Percentiles rank a stretch among this genome's conserved stretches.
Evolutionary conservation across 2,113 vertebrate species (phyloP).

Genomic region (Ophthalmolycus amberensis): DNA sequence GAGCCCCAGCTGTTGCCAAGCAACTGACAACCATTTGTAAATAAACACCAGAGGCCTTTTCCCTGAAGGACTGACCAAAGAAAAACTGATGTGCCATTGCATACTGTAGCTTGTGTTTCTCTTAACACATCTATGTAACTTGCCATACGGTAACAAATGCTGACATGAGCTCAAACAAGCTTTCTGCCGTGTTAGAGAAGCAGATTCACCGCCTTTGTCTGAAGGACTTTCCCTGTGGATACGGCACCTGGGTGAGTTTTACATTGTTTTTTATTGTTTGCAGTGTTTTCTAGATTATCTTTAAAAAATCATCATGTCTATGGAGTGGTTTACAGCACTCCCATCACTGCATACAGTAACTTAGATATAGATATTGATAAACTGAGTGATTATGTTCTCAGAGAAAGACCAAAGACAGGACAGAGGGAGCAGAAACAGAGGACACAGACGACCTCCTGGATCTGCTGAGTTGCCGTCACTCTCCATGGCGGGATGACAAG

Average conservation of each 20-base stretch:
- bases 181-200: slow-evolving; percentile 77
- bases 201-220: slow-evolving; percentile 82
- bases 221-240: slow-evolving; percentile 86
- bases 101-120: neutral
- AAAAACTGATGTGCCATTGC: neutral
- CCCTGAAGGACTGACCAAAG: slow-evolving; percentile 18
- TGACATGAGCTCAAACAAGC: slow-evolving; percentile 51
- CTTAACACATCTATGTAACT: neutral
- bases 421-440: slow-evolving; percentile 50
- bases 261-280: neutral
- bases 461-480: slow-evolving; percentile 79
- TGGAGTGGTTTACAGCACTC: neutral
- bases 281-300: neutral
- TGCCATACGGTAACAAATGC: neutral
- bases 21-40: slow-evolving; percentile 51
- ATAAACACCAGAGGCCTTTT: slow-evolving; percentile 29
- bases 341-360: neutral
- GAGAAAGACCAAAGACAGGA: slow-evolving; percentile 57
- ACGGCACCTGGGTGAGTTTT: slow-evolving; percentile 86
- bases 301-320: neutral
- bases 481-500: slow-evolving; percentile 82
- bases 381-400: slow-evolving; percentile 46
- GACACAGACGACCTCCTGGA: slow-evolving; percentile 73
- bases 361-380: neutral
- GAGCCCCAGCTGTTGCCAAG: slow-evolving; percentile 64